These are phyloP conservation scores for Synanthedon andrenaeformis DNA, from an alignment of 2,888 invertebrate genomes.

Conservation along the genomic window DNA sequence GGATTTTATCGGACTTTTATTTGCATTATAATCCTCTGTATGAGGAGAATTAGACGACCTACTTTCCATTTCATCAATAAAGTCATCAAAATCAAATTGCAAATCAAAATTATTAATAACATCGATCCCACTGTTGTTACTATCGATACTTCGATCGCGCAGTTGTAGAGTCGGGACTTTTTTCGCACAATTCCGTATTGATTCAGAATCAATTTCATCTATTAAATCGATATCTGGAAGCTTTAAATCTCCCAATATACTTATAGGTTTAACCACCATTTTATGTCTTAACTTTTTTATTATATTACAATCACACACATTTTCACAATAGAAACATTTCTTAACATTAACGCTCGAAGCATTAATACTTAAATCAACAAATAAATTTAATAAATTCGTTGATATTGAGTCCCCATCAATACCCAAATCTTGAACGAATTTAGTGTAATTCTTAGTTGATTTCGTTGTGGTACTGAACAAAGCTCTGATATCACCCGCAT, in stretches of 20 bases:
- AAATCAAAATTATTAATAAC: slow-evolving; percentile 25
- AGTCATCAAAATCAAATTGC: slow-evolving; percentile 38
- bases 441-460: slow-evolving; percentile 58
- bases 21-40: slow-evolving; percentile 17
- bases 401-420: slow-evolving; percentile 42
- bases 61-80: slow-evolving; percentile 45
- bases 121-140: neutral
- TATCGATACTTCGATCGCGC: neutral
- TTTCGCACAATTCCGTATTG: slow-evolving; percentile 26
- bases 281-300: slow-evolving; percentile 23
- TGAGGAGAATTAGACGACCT: slow-evolving; percentile 13
- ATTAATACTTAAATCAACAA: slow-evolving; percentile 58
- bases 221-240: slow-evolving; percentile 45
- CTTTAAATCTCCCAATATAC: slow-evolving; percentile 12
- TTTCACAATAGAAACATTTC: slow-evolving; percentile 54
- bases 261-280: neutral
- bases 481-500: slow-evolving; percentile 67
- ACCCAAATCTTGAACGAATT: slow-evolving; percentile 47
- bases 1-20: neutral
- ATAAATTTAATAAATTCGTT: slow-evolving; percentile 41
- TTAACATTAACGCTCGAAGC: slow-evolving; percentile 23
- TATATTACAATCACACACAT: slow-evolving; percentile 48
- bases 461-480: slow-evolving; percentile 61
- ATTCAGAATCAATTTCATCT: slow-evolving; percentile 33
- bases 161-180: slow-evolving; percentile 5